These are phyloP conservation scores for Acleris sparsana DNA, from an alignment of 2,888 invertebrate genomes.

Conservation along the genomic window DNA sequence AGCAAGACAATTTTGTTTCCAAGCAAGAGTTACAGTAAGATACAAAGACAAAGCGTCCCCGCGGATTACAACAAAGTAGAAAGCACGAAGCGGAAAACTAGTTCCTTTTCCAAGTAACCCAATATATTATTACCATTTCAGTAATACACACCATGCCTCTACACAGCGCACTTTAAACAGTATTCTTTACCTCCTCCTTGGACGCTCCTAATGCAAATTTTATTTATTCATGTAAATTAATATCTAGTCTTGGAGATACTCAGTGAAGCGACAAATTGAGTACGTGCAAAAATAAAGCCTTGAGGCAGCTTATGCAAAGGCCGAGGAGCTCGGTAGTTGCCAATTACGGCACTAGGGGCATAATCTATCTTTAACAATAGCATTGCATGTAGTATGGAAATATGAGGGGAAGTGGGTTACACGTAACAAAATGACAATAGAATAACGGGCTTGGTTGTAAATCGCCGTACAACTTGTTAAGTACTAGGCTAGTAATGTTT, in stretches of 20 bases:
- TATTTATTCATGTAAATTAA: constrained; percentile 84
- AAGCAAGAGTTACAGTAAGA: constrained; percentile 9
- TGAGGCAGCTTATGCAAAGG: constrained; percentile 69
- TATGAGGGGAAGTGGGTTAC: neutral
- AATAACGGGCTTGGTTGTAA: too few species aligned
- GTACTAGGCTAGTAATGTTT: too few species aligned
- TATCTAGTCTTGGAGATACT: constrained; percentile 78
- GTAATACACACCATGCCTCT: constrained; percentile 22
- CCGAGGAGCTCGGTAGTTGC: constrained; percentile 53
- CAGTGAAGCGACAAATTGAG: constrained; percentile 81
- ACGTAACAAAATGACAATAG: neutral
- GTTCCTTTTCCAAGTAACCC: constrained; percentile 27
- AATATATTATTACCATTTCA: constrained; percentile 27
- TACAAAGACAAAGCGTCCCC: constrained; percentile 4
- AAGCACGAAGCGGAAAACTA: constrained; percentile 33
- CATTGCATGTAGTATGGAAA: constrained; percentile 6
- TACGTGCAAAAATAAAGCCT: constrained; percentile 81
- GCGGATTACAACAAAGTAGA: constrained; percentile 24
- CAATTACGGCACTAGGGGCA: constrained; percentile 54
- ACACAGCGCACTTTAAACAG: constrained; percentile 51
- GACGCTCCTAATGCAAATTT: constrained; percentile 81
- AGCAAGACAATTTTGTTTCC: neutral
- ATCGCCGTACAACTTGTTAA: too few species aligned
- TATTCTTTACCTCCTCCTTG: constrained; percentile 61
- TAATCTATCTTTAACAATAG: constrained; percentile 22